Evolutionary conservation across 2,113 vertebrate genomes (phyloP).

Genomic region (Datnioides undecimradiatus): DNA sequence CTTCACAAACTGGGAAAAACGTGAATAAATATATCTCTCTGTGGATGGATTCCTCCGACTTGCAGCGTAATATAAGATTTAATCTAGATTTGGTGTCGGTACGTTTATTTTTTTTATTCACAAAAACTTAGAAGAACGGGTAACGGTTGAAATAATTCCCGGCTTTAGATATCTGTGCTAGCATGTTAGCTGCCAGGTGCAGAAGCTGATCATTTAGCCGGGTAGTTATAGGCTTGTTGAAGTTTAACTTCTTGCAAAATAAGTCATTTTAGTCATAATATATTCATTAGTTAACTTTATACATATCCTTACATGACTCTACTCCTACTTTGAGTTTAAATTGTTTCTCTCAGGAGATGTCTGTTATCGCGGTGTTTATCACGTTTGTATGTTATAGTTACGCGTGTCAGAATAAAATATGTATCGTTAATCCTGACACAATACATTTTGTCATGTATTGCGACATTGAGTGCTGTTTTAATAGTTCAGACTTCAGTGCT

Average conservation of each 20-base stretch:
- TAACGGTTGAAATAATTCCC: background rate
- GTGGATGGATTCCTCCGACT: background rate
- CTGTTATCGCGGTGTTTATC: background rate
- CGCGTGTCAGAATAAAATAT: background rate
- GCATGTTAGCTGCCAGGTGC: constrained; percentile 38
- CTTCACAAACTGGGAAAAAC: background rate
- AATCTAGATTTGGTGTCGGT: constrained; percentile 24
- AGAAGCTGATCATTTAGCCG: background rate
- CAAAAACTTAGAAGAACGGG: too few species aligned
- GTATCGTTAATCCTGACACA: background rate
- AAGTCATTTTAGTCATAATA: background rate
- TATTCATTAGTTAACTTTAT: rapidly evolving
- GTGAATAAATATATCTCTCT: background rate
- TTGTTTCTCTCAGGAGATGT: background rate
- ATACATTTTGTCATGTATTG: background rate
- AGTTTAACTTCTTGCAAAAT: background rate
- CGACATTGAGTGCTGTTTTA: background rate
- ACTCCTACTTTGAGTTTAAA: rapidly evolving
- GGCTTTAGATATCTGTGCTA: constrained; percentile 34
- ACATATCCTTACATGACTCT: background rate
- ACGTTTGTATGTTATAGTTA: background rate
- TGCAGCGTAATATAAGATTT: background rate
- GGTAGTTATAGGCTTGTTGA: background rate
- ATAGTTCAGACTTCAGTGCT: background rate
- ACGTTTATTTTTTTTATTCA: constrained; percentile 25